phyloP scores from a whole-genome alignment of 2,888 invertebrate species.

The Drosophila parthenogenetica region DNA sequence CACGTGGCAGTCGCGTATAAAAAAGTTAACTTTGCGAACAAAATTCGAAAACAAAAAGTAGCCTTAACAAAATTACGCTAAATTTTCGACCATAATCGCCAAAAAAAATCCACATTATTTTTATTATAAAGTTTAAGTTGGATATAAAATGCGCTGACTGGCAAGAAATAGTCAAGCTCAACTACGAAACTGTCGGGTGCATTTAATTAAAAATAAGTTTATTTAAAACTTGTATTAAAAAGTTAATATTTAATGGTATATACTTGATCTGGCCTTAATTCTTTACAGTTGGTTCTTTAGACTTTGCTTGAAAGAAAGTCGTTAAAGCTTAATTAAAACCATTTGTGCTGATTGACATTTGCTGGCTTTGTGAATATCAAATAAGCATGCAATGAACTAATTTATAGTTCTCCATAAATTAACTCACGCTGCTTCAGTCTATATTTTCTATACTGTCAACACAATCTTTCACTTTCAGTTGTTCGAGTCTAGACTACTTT shows the following conservation, averaged over 20 bases:
- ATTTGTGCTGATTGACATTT: neutral
- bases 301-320: too few species aligned
- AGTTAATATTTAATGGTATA: neutral
- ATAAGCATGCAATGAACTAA: neutral
- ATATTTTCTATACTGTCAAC: neutral
- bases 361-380: neutral
- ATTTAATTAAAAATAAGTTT: neutral
- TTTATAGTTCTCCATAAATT: conserved; percentile 6
- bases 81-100: conserved; percentile 29
- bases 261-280: neutral
- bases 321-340: too few species aligned
- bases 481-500: conserved; percentile 4
- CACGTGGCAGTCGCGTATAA: conserved; percentile 11
- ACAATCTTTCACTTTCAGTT: conserved; percentile 14
- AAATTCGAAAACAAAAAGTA: conserved; percentile 4
- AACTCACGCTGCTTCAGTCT: neutral
- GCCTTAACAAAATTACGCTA: conserved; percentile 37
- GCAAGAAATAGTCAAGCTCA: neutral
- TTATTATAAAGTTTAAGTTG: neutral
- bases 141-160: neutral
- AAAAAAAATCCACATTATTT: conserved; percentile 24
- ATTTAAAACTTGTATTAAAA: neutral
- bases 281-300: too few species aligned
- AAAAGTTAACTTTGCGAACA: conserved; percentile 23
- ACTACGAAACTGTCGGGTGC: too few species aligned